These are phyloP conservation scores for Symphodus melops DNA, from an alignment of 2,113 vertebrate genomes.

Conservation along the genomic window DNA sequence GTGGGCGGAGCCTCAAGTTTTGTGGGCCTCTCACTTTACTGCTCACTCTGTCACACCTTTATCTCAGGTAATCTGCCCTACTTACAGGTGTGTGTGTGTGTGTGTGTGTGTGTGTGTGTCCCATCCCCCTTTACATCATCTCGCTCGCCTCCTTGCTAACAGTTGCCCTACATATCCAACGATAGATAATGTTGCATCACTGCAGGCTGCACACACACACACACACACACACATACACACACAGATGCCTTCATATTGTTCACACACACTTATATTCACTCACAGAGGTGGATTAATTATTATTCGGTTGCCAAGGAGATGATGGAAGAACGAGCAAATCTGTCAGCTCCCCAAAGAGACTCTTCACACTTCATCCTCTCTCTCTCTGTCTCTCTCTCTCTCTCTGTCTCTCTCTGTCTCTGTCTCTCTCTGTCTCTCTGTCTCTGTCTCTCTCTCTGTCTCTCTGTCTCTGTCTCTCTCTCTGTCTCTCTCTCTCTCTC, in stretches of 20 bases:
- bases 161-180: slow-evolving; percentile 58
- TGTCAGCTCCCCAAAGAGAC: slow-evolving; percentile 66
- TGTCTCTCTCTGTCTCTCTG: slow-evolving; percentile 3
- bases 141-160: slow-evolving; percentile 14
- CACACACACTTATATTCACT: slow-evolving; percentile 16
- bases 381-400: not conserved
- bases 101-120: too few relatives aligned
- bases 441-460: not conserved
- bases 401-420: not conserved
- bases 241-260: slow-evolving; percentile 8
- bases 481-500: slow-evolving; percentile 2
- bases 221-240: slow-evolving; percentile 10
- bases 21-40: not conserved
- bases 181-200: slow-evolving; percentile 65
- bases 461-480: not conserved
- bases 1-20: slow-evolving; percentile 1
- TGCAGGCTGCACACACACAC: slow-evolving; percentile 27
- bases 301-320: slow-evolving; percentile 72
- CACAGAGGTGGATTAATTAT: slow-evolving; percentile 67
- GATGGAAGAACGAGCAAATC: slow-evolving; percentile 70
- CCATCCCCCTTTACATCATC: slow-evolving; percentile 46
- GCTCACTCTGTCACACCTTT: too few relatives aligned
- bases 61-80: too few relatives aligned
- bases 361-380: slow-evolving; percentile 45
- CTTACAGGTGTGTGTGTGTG: too few relatives aligned